A percentile compares a stretch with the other conserved stretches of the same genome.
These are phyloP conservation scores for Ommatoiulus sabulosus DNA, from an alignment of 2,888 invertebrate genomes.

Conservation along the genomic window DNA sequence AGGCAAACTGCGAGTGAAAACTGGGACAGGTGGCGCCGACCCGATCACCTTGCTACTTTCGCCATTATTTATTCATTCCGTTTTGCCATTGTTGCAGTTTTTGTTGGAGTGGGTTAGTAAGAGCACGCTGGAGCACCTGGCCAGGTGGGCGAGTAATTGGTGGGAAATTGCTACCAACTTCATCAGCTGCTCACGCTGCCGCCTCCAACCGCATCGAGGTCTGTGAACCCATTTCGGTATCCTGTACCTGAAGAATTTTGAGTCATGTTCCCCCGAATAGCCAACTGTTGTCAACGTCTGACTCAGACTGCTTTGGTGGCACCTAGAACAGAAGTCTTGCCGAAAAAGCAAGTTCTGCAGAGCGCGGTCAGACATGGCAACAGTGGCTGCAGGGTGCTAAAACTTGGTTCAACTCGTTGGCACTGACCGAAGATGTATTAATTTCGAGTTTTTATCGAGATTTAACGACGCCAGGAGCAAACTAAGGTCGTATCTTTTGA, in stretches of 20 bases:
- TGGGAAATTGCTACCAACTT: conserved; percentile 2
- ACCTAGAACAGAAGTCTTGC: too few relatives aligned
- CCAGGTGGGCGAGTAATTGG: conserved; percentile 40
- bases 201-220: background rate
- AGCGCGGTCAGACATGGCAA: too few relatives aligned
- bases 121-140: conserved; percentile 20
- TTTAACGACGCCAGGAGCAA: too few relatives aligned
- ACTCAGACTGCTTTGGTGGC: background rate
- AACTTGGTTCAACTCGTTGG: too few relatives aligned
- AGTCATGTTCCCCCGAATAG: background rate
- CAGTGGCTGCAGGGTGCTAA: too few relatives aligned
- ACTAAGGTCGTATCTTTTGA: too few relatives aligned
- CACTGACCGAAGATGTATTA: too few relatives aligned
- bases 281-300: background rate
- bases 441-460: too few relatives aligned
- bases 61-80: background rate
- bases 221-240: conserved; percentile 31
- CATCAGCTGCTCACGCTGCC: background rate
- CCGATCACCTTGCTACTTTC: background rate
- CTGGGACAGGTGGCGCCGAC: background rate
- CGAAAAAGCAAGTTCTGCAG: too few relatives aligned
- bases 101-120: conserved; percentile 19
- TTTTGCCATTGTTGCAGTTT: background rate
- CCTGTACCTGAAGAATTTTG: background rate
- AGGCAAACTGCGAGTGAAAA: background rate